Base-by-base conservation (phyloP, 2,113 vertebrate species). In the Physeter macrocephalus region DNA sequence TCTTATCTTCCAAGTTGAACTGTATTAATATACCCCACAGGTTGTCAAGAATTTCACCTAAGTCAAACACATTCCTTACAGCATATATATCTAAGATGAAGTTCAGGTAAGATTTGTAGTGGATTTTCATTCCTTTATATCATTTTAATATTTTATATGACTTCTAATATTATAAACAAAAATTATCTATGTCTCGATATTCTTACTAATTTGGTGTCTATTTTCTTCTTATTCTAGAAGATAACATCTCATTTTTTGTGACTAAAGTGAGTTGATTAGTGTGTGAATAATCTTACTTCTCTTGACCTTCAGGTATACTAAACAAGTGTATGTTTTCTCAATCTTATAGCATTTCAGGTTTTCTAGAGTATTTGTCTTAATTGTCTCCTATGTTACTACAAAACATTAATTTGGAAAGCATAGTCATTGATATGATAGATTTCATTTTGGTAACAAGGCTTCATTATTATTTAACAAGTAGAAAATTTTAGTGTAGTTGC, bases 161-260 rank as follows among this genome's bases (percentile, higher is more conserved):
- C 8, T 74, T 89, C 20, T 27, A 39, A 75, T 74, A 87, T 41
- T 52, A 72, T 4, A 86, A 83, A 87, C 83, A 62, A 78, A 92
- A 78, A 15, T 67, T 36, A 54, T 72, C 34, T 67, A 52, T 62
- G 20, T 52, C 20, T 62, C 21, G 20, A 17, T 92, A 62, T 81
- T 88, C 43, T 87, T 27, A 64, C 71, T 61, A 66, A 69, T 15
- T 57, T 66, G 25, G 13, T 17, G 90, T 61, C 3, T 39, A 41
- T 81, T 96, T 78, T 77, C 59, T 96, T 84, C n/a, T 87, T 94
- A 78, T 67, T 93, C 21, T 57, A 90, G 27, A 90, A 43, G 31
- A 46, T 75, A 92, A 15, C 14, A 75, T 25, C 15, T 17, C 52
- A 52, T 82, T 69, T 93, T 46, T 82, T 59, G 15, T 90, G 12